Conservation (phyloP, 2,113 vertebrate genomes). For the Mugil cephalus region DNA sequence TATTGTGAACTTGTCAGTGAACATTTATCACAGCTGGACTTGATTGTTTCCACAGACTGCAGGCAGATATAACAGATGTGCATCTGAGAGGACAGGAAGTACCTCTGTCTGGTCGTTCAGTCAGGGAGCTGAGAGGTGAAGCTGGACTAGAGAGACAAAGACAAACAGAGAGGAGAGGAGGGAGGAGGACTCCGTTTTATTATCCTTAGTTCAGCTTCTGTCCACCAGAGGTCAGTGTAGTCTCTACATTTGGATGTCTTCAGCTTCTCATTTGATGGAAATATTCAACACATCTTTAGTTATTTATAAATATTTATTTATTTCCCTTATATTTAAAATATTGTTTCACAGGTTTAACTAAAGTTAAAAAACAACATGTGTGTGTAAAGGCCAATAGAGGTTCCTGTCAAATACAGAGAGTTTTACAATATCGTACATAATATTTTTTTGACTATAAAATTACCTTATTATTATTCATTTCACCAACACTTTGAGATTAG, state of each 20-base stretch:
- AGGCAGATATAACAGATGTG: not conserved
- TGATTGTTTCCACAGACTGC: conserved; percentile 6
- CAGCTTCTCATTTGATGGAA: not conserved
- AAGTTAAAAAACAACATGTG: no score
- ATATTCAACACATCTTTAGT: no score
- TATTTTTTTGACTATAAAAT: no score
- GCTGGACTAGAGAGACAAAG: conserved; percentile 49
- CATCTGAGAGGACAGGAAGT: conserved; percentile 21
- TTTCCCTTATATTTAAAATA: no score
- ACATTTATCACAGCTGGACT: not conserved
- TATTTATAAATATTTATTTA: no score
- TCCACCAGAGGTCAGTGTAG: conserved; percentile 45
- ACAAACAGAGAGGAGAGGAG: not conserved
- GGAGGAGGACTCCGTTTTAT: not conserved
- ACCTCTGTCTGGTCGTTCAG: conserved; percentile 65
- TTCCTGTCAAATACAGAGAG: no score
- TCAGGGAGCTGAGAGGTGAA: conserved; percentile 61
- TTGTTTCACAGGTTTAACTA: no score
- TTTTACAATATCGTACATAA: no score
- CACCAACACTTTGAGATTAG: no score
- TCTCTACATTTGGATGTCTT: not conserved
- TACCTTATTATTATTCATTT: no score
- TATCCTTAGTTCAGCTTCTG: not conserved
- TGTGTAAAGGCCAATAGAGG: no score
- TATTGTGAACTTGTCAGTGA: not conserved